Evolutionary conservation across 2,888 invertebrate genomes (phyloP).

Genomic region (Amphimallon solstitiale): DNA sequence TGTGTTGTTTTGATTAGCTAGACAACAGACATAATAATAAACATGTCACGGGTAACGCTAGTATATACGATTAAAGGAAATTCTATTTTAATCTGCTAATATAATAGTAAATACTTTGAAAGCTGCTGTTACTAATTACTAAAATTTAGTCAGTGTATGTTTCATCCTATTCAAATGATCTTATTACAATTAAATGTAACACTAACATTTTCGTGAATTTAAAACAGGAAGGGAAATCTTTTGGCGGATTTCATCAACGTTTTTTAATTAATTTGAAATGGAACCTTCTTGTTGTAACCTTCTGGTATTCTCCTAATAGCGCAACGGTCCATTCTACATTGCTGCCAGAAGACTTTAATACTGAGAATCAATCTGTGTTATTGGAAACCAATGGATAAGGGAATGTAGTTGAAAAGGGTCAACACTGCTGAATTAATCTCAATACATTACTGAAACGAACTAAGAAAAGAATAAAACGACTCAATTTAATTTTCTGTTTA

Average conservation of each 20-base stretch:
- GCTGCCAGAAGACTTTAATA: conserved; percentile 24
- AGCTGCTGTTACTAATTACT: no score
- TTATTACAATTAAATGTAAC: no score
- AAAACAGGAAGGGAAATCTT: neutral
- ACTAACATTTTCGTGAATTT: neutral
- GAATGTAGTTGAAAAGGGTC: conserved; percentile 27
- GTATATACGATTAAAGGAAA: no score
- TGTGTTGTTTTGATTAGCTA: no score
- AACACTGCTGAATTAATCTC: conserved; percentile 30
- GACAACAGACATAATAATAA: no score
- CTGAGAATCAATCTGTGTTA: conserved; percentile 25
- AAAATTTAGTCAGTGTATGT: no score
- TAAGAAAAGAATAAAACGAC: conserved; percentile 21
- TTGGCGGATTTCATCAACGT: conserved; percentile 11
- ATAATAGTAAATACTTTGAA: no score
- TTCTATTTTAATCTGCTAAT: no score
- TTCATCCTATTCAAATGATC: no score
- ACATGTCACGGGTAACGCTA: no score
- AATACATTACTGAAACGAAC: conserved; percentile 24
- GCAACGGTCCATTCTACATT: conserved; percentile 5
- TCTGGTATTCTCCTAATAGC: neutral
- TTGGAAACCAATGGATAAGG: conserved; percentile 27
- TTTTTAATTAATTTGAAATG: conserved; percentile 30
- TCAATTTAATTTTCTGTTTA: conserved; percentile 20
- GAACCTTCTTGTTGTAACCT: conserved; percentile 14